Conservation (phyloP, 2,113 vertebrate genomes). For the Sceloporus tristichus region DNA sequence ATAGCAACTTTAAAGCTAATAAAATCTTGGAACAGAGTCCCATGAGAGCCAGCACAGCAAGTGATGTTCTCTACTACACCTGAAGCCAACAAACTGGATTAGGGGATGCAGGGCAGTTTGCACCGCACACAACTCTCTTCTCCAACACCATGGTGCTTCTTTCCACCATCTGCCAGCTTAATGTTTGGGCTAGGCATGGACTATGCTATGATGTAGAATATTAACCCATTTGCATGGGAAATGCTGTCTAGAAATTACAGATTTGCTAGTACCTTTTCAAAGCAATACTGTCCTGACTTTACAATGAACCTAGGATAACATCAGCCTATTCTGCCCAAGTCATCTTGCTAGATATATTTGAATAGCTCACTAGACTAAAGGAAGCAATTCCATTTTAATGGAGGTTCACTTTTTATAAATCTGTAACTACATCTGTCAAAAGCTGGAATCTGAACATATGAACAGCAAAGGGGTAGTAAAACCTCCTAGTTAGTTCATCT, state of each 20-base stretch:
- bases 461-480: neutral
- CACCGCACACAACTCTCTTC: neutral
- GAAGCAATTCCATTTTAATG: neutral
- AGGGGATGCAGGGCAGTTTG: neutral
- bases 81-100: neutral
- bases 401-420: neutral
- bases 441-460: neutral
- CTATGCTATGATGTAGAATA: neutral
- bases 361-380: neutral
- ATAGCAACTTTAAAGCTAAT: too few relatives aligned
- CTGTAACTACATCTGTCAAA: neutral
- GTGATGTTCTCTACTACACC: too few relatives aligned
- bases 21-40: too few relatives aligned
- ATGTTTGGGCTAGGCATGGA: neutral
- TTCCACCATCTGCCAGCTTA: neutral
- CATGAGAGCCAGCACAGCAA: too few relatives aligned
- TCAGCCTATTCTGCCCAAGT: neutral
- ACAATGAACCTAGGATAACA: neutral
- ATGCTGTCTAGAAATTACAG: neutral
- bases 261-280: neutral
- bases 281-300: neutral
- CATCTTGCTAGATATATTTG: neutral
- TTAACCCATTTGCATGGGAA: constrained; percentile 1
- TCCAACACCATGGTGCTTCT: neutral
- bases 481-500: neutral